Evolutionary conservation across 2,888 invertebrate species (phyloP), one percentile per base, ranked within the genome.

Genomic region (Digitonthophagus gazella): DNA sequence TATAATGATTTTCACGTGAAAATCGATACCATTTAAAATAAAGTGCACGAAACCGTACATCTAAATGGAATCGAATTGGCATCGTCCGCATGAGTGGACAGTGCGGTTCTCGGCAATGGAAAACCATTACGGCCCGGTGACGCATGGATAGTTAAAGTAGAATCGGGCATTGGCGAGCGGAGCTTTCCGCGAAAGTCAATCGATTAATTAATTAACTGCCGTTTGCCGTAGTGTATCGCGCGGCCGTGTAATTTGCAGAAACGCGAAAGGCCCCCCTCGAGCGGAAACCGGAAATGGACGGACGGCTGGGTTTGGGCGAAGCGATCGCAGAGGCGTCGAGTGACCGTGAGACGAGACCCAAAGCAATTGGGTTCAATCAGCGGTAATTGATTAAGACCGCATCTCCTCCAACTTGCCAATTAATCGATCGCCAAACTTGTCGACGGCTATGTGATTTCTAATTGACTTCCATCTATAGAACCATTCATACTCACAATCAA

Each of bases 301-400:
- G 61, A 19, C 18, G 61, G 19, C 18, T n/a, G 18, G 18, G 61
- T 22, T 20, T 28, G 15, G 67, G 58, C 58, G 57, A 14, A 58
- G 58, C 67, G 67, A 19, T 57, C 61, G 67, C 15, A 14, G 58
- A 28, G 44, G 67, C 67, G 67, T 67, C 16, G 67, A 67, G 16
- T 67, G 67, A 66, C 70, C 68, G 68, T 65, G 63, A 70, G 70
- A 58, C 58, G 65, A 65, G 79, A 80, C 80, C 80, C 75, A 75
- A 70, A 78, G 79, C 80, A 80, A 82, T 80, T 80, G 80, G 78
- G 80, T 80, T 80, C 80, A 81, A 81, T 82, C 81, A 82, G 78
- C 75, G 79, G 78, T 82, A 81, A 82, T 82, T 81, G 81, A 81
- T 80, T 77, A 80, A 80, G 78, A 81, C 81, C 82, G 76, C 82